A percentile compares a stretch with the other conserved stretches of the same genome.
Evolutionary conservation across 30 jellyfish, hydroid and myxozoan species (phyloP).

Genomic region (Clytia hemisphaerica): DNA sequence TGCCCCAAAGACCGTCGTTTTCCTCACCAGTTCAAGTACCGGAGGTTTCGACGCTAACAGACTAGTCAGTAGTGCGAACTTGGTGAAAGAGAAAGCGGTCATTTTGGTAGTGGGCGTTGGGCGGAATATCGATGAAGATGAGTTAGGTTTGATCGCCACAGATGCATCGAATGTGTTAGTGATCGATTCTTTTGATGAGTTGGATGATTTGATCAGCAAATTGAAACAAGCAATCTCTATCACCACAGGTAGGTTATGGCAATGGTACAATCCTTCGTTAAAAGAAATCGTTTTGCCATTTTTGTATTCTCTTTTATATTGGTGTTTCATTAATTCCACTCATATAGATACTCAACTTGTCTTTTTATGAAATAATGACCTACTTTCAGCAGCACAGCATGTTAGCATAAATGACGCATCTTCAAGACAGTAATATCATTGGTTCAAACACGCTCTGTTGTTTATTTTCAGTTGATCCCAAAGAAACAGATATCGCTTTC

Average conservation of each 20-base stretch:
- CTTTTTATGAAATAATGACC: no score
- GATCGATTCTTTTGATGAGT: constrained; percentile 15
- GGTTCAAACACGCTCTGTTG: no score
- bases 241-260: constrained; percentile 37
- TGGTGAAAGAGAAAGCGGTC: constrained; percentile 20
- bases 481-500: no score
- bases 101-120: constrained; percentile 51
- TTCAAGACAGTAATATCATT: no score
- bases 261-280: no score
- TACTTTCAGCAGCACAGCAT: no score
- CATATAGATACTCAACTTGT: no score
- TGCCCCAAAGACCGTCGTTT: constrained; percentile 42
- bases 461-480: no score
- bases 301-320: no score
- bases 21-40: constrained; percentile 38
- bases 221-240: constrained; percentile 39
- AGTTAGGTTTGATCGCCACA: constrained; percentile 28
- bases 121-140: constrained; percentile 15
- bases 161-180: constrained; percentile 2
- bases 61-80: background rate
- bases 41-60: constrained; percentile 12
- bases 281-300: no score
- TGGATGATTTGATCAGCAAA: constrained; percentile 5
- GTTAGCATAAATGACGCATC: no score
- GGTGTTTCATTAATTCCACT: no score